Evolutionary conservation across 2,888 invertebrate species (phyloP).

Genomic region (Smittia sp.): DNA sequence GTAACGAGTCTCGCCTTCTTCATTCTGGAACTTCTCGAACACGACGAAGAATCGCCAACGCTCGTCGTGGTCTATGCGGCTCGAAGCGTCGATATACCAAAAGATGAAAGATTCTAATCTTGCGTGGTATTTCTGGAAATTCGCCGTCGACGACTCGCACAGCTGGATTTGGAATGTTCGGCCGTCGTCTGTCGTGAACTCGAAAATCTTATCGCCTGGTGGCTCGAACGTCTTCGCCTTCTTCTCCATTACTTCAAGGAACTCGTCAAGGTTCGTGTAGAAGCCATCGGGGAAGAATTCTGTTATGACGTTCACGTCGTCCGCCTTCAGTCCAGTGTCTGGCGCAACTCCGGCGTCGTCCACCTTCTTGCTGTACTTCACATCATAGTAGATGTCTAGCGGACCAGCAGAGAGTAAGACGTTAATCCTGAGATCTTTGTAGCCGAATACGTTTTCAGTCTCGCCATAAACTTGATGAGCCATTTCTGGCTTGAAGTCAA

Average conservation of each 20-base stretch:
- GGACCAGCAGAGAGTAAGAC: slow-evolving; percentile 79
- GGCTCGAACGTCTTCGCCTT: slow-evolving; percentile 72
- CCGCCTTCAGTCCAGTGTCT: slow-evolving; percentile 63
- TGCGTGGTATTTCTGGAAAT: slow-evolving; percentile 76
- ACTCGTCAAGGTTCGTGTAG: slow-evolving; percentile 69
- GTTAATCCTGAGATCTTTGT: slow-evolving; percentile 74
- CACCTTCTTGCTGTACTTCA: slow-evolving; percentile 69
- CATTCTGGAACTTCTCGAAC: slow-evolving; percentile 66
- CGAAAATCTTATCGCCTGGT: slow-evolving; percentile 65
- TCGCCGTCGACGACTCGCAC: slow-evolving; percentile 66
- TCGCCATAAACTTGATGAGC: slow-evolving; percentile 92
- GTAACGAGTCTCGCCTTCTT: slow-evolving; percentile 61
- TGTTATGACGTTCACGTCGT: slow-evolving; percentile 69
- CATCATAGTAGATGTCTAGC: slow-evolving; percentile 74
- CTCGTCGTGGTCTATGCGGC: slow-evolving; percentile 89
- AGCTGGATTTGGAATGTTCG: slow-evolving; percentile 77
- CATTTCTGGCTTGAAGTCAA: slow-evolving; percentile 76
- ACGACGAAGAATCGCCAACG: slow-evolving; percentile 52
- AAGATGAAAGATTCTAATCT: slow-evolving; percentile 86
- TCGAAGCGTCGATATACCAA: slow-evolving; percentile 96
- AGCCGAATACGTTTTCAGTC: slow-evolving; percentile 91
- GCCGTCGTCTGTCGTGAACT: slow-evolving; percentile 56
- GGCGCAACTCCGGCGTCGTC: slow-evolving; percentile 52
- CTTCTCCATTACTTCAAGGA: slow-evolving; percentile 65
- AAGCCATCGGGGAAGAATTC: slow-evolving; percentile 67